Base-by-base conservation (phyloP, 2,113 vertebrate species). In the Labeo catla region DNA sequence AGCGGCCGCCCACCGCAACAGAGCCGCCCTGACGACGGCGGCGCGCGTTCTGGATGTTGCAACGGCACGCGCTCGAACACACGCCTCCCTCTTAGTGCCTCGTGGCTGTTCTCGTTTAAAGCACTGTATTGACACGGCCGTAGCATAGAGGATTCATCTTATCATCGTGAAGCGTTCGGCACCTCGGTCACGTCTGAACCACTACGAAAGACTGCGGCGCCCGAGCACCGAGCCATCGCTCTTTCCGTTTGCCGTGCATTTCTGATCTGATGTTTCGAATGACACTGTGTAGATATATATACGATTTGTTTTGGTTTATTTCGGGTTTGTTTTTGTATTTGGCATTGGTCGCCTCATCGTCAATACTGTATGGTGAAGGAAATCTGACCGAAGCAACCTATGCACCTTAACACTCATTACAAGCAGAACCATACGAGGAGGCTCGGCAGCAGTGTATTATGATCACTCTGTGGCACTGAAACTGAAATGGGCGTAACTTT, bases 331-430 rank as follows among this genome's bases (percentile, higher is more conserved):
- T 84, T 28, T 86, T 84, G 80, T 77, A 72, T 73, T 86, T 84
- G 68, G 63, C 88, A 86, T 45, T 1, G 50, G 49, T 54, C 76
- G 87, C 83, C 87, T 88, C 83, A 84, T 86, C 87, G 86, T 84
- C 86, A 84, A 86, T 89, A 89, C 86, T 84, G 89, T 91, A 84
- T 86, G 86, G 83, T 36, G 59, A 19, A 86, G 87, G 92, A 91
- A 86, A 89, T 82, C 84, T 66, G 86, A 91, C 87, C 76, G 86
- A 86, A 57, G 87, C 88, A 84, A 92, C 91, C 90, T 89, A 91
- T 92, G 91, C 91, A 91, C 93, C 93, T 93, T 93, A 93, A 80
- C 88, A 86, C 91, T 87, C 85, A 76, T 90, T 73, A 84, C 61
- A 49, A 57, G 77, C 81, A 73, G 86, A 63, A 73, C 15, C 76